Evolutionary conservation across 2,797 vertebrate genomes (phyloP).

Genomic region (Hozukius guyotensis): DNA sequence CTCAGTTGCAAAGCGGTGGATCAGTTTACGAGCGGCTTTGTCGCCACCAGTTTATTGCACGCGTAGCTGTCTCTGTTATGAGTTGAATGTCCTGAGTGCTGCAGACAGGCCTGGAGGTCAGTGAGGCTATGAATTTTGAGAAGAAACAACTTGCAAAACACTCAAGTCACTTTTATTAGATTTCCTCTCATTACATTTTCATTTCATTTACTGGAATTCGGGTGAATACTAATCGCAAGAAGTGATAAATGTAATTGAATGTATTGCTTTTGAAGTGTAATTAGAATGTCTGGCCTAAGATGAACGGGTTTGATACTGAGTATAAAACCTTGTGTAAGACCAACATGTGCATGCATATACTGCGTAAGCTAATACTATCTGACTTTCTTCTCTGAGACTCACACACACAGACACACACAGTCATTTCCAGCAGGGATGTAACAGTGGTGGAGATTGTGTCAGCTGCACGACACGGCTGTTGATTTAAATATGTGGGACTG

Average conservation of each 20-base stretch:
- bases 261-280: conserved; percentile 47
- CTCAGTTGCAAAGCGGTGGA: conserved; percentile 17
- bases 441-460: conserved; percentile 26
- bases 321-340: background rate
- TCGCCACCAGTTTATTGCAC: conserved; percentile 44
- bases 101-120: conserved; percentile 52
- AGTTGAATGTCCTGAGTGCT: conserved; percentile 40
- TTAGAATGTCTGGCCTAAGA: conserved; percentile 32
- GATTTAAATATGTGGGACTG: conserved; percentile 42
- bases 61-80: conserved; percentile 34
- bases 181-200: conserved; percentile 38
- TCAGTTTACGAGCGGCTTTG: conserved; percentile 38
- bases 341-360: background rate
- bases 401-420: conserved; percentile 8
- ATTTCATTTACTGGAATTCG: conserved; percentile 20
- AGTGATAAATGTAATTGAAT: conserved; percentile 41
- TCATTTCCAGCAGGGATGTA: conserved; percentile 19
- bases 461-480: conserved; percentile 30
- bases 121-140: conserved; percentile 35
- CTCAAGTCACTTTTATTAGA: conserved; percentile 43
- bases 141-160: conserved; percentile 33
- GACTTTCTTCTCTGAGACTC: conserved; percentile 17
- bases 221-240: conserved; percentile 35
- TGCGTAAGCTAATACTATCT: conserved; percentile 21
- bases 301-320: conserved; percentile 26